Evolutionary conservation across 2,113 vertebrate species (phyloP).

Genomic region (Anolis sagrei): DNA sequence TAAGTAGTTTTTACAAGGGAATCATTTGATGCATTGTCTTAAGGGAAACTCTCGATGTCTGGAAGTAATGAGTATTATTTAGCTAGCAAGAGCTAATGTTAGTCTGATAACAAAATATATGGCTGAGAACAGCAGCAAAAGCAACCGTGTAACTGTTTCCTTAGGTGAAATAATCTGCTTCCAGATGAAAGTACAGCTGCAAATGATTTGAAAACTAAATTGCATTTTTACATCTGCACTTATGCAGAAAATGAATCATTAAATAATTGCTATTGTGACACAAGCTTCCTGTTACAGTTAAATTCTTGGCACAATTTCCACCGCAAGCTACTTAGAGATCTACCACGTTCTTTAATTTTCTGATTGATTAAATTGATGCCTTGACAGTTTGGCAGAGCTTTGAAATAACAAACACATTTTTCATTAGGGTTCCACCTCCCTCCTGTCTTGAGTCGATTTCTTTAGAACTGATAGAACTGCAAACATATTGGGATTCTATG

Average conservation of each 20-base stretch:
- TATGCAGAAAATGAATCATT: conserved; percentile 74
- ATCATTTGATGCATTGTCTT: conserved; percentile 21
- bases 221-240: conserved; percentile 69
- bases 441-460: conserved; percentile 68
- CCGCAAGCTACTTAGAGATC: conserved; percentile 66
- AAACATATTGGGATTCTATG: conserved; percentile 67
- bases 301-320: conserved; percentile 71
- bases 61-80: conserved; percentile 26
- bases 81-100: conserved; percentile 36
- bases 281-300: conserved; percentile 65
- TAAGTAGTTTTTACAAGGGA: background rate
- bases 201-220: conserved; percentile 75
- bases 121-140: conserved; percentile 53
- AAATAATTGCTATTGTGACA: conserved; percentile 80
- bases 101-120: conserved; percentile 58
- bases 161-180: conserved; percentile 51
- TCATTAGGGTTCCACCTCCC: conserved; percentile 67
- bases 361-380: conserved; percentile 84
- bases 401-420: conserved; percentile 79
- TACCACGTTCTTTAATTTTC: conserved; percentile 79
- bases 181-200: conserved; percentile 61
- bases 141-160: conserved; percentile 57
- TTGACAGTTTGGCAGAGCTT: conserved; percentile 80
- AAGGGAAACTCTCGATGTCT: conserved; percentile 18
- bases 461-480: conserved; percentile 67